These are phyloP conservation scores for Athene cunicularia DNA, from an alignment of 2,113 vertebrate genomes.

Conservation along the genomic window DNA sequence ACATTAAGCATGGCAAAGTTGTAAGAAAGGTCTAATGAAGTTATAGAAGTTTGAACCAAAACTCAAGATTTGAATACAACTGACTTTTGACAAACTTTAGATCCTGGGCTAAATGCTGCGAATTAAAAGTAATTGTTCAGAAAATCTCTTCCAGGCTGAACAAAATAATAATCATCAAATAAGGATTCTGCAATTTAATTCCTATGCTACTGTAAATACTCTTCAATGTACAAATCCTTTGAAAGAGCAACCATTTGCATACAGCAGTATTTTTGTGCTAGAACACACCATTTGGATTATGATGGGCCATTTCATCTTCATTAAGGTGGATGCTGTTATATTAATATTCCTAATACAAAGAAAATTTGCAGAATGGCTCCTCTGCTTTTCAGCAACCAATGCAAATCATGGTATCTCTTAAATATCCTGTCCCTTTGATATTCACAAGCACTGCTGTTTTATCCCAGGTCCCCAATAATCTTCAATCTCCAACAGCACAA, in stretches of 20 bases:
- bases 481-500: neutral
- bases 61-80: neutral
- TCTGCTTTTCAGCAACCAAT: neutral
- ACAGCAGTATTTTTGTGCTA: neutral
- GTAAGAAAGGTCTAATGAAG: neutral
- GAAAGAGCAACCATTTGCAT: neutral
- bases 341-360: neutral
- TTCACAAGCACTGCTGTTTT: neutral
- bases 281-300: neutral
- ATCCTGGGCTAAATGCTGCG: neutral
- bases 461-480: neutral
- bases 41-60: neutral
- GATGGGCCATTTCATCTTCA: neutral
- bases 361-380: neutral
- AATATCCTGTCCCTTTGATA: neutral
- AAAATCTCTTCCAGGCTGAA: neutral
- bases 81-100: neutral
- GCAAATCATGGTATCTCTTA: neutral
- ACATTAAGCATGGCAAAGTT: neutral
- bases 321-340: neutral
- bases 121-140: neutral
- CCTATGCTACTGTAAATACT: neutral
- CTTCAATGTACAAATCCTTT: neutral
- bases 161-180: neutral
- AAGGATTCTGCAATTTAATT: neutral